Base-by-base conservation (phyloP, 1,140 invertebrate species). In the Drosophila paulistorum region DNA sequence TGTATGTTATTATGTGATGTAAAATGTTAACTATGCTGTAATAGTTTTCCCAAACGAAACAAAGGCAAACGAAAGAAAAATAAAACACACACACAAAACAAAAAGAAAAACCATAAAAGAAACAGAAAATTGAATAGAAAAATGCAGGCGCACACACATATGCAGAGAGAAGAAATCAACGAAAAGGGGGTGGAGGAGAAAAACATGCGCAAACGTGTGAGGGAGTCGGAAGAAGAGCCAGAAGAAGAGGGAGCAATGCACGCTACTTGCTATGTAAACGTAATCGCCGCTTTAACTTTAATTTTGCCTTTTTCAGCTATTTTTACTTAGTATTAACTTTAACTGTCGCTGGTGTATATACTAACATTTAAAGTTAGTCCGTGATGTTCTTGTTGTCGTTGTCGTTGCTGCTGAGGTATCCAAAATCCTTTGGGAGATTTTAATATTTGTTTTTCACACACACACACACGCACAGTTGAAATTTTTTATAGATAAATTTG, bases 1-100 rank as follows among this genome's bases (percentile, higher is more conserved):
- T 48, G 83, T 83, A 87, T 87, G 77, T 86, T 86, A 86, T 87
- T 84, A 82, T 81, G 70, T 87, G 83, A 89, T 87, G 84, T 79
- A 86, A 86, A 77, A 86, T 79, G 79, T 83, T 80, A 87, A 75
- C 77, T 65, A 75, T 83, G 84, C 77, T 83, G 80, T 89, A 87
- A 87, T 89, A 89, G 79, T 86, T 79, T 64, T 20, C 20, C 35
- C 37, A 55, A 54, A 78, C 63, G 68, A 77, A 76, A 86, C 68
- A 78, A 64, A 67, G 20, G 45, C 45, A 48, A 48, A 48, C 33
- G 41, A 17, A 45, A 42, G 55, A 42, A 33, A 20, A 67, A 45
- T 51, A 35, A 17, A 17, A 65, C 54, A 48, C 14, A 48, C 14
- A 17, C 14, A 48, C 14, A 17, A 17, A 20, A 7, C 6, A 48